These are phyloP conservation scores for Drosophila acutilabella DNA, from an alignment of 2,888 invertebrate species.

Conservation along the genomic window DNA sequence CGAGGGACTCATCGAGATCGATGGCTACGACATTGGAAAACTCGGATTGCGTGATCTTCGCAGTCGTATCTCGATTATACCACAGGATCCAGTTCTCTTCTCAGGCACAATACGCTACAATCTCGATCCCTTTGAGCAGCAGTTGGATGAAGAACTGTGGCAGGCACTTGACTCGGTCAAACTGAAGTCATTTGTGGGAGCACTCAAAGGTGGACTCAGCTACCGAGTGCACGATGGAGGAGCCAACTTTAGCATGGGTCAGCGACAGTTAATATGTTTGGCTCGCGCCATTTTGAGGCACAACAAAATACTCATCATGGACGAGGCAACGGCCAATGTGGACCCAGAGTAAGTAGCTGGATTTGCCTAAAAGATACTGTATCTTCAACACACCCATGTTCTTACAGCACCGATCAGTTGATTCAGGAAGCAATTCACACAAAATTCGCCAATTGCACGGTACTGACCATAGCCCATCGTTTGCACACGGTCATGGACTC, in stretches of 20 bases:
- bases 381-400: no score
- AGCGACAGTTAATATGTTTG: conserved; percentile 94
- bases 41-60: conserved; percentile 92
- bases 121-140: conserved; percentile 93
- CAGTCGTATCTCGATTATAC: conserved; percentile 94
- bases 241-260: conserved; percentile 94
- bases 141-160: conserved; percentile 91
- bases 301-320: conserved; percentile 92
- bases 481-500: conserved; percentile 96
- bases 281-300: conserved; percentile 93
- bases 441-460: conserved; percentile 92
- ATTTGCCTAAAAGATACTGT: not conserved
- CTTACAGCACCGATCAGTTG: conserved; percentile 90
- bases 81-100: conserved; percentile 96
- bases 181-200: conserved; percentile 88
- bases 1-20: conserved; percentile 92
- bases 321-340: conserved; percentile 96
- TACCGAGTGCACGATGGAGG: conserved; percentile 91
- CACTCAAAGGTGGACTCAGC: conserved; percentile 87
- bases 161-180: conserved; percentile 91
- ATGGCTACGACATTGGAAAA: conserved; percentile 88
- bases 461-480: conserved; percentile 96
- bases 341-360: conserved; percentile 90
- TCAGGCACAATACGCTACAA: conserved; percentile 93
- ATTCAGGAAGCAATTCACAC: conserved; percentile 93